Evolutionary conservation across 2,797 vertebrate genomes (phyloP), one percentile per base, ranked within the genome.

Genomic region (Sebastes glaucus): DNA sequence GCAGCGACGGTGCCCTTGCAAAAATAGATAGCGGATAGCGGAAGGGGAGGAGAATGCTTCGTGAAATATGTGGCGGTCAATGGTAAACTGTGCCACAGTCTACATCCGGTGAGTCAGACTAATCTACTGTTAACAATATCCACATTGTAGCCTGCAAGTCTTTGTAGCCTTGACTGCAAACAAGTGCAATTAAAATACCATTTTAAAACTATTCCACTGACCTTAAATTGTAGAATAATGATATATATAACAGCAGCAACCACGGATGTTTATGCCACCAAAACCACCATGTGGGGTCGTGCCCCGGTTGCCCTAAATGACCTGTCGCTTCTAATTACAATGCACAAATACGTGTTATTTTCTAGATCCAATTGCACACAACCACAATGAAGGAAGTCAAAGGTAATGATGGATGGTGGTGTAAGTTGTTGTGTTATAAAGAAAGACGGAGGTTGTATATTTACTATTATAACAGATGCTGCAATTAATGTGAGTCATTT

Each of bases 401-500:
- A 9, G 11, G 6, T 20, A 20, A 61, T 62, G 11, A 32, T 60
- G 3, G 25, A 23, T 66, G 16, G 13, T 11, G 27, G 32, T 35
- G 46, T 66, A 30, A 42, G 32, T 11, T 42, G 13, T 64, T 42
- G 33, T 38, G 35, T 30, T 27, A 14, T 11, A 55, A 53, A 46
- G 8, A 46, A 70, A 65, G 10, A 32, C 46, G 7, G 22, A 63
- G 11, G n/a, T 10, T 59, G 23, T 69, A 65, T 67, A 33, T 70
- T 67, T 71, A n/a, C 70, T 49, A n/a, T 52, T 30, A 30, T 20
- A 78, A 71, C 49, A 9, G 55, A 70, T 5, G 7, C 23, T 71
- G 55, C 35, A 72, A 71, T 77, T 74, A 78, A 87, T 62, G 64
- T 72, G 56, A 81, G 32, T 55, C 8, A 53, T 82, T 80, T 78